phyloP scores from a whole-genome alignment of 2,888 invertebrate genomes.

The Odontocerum albicorne region DNA sequence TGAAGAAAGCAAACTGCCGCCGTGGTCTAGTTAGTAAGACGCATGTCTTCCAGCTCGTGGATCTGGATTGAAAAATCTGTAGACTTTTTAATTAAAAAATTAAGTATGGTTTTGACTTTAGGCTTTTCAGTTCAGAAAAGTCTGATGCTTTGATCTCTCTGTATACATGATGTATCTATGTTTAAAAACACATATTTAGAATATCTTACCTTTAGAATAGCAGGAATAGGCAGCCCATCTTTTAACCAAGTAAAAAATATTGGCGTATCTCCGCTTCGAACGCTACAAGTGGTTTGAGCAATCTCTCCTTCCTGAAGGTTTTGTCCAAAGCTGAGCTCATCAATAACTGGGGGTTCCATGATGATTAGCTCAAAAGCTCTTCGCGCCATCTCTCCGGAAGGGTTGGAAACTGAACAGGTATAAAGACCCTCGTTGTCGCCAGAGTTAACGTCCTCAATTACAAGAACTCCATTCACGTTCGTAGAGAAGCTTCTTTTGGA shows the following conservation, averaged over 20 bases:
- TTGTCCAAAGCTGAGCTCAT: constrained; percentile 77
- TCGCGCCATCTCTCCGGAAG: constrained; percentile 75
- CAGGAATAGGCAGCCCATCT: constrained; percentile 64
- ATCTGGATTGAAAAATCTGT: no score
- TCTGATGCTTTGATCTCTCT: no score
- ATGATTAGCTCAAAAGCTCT: constrained; percentile 71
- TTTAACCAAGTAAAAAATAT: constrained; percentile 72
- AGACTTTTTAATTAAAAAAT: no score
- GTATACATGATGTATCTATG: not conserved
- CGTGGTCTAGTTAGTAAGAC: no score
- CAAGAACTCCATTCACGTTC: constrained; percentile 59
- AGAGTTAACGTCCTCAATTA: constrained; percentile 63
- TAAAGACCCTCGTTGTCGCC: constrained; percentile 73
- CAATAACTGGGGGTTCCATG: constrained; percentile 76
- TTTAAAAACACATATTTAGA: not conserved
- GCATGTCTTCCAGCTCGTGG: no score
- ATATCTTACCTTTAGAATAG: constrained; percentile 59
- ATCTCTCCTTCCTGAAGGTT: constrained; percentile 82
- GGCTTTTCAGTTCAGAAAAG: no score
- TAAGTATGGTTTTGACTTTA: no score
- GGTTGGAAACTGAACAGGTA: constrained; percentile 75
- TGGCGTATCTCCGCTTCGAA: constrained; percentile 70
- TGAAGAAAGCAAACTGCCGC: no score
- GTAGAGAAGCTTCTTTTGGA: constrained; percentile 39
- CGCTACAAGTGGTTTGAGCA: constrained; percentile 80